Percentiles rank a stretch among this genome's conserved stretches.
Conservation (phyloP, 2,113 vertebrate species). For the Chloropsis cyanopogon region DNA sequence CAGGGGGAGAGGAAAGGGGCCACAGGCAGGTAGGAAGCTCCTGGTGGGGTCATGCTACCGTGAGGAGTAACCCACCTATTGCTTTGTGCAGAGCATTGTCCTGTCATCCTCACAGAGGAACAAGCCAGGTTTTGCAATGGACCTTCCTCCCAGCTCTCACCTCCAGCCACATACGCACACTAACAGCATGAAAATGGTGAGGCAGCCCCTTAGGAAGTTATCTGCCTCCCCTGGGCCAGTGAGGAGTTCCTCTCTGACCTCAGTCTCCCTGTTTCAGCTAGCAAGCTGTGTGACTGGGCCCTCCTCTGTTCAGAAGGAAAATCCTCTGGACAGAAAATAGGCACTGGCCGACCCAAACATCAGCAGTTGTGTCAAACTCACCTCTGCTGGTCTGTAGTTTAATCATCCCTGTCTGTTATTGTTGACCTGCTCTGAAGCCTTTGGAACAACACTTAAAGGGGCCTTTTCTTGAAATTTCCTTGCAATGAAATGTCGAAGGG, state of each 20-base stretch:
- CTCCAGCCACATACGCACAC: rapidly evolving
- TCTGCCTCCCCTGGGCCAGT: background rate
- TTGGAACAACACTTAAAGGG: background rate
- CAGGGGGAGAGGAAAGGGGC: background rate
- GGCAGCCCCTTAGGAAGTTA: background rate
- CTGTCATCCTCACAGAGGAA: background rate
- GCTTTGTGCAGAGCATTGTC: background rate
- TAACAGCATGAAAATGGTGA: background rate
- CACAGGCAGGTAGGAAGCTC: background rate
- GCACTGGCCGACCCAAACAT: background rate
- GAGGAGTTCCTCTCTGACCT: background rate
- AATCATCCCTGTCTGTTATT: background rate
- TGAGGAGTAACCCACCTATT: background rate
- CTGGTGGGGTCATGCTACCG: background rate
- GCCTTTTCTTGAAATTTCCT: background rate
- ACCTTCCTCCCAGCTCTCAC: background rate
- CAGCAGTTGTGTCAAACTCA: background rate
- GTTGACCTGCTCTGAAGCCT: background rate
- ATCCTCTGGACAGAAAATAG: background rate
- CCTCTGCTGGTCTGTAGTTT: background rate
- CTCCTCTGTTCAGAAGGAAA: background rate
- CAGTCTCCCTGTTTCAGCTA: background rate
- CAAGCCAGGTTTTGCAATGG: background rate
- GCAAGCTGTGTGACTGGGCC: background rate
- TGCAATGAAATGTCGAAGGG: background rate